Percentiles rank a stretch among this genome's conserved stretches.
phyloP scores from a whole-genome alignment of 2,888 invertebrate genomes.

The Dimorphilus gyrociliatus region DNA sequence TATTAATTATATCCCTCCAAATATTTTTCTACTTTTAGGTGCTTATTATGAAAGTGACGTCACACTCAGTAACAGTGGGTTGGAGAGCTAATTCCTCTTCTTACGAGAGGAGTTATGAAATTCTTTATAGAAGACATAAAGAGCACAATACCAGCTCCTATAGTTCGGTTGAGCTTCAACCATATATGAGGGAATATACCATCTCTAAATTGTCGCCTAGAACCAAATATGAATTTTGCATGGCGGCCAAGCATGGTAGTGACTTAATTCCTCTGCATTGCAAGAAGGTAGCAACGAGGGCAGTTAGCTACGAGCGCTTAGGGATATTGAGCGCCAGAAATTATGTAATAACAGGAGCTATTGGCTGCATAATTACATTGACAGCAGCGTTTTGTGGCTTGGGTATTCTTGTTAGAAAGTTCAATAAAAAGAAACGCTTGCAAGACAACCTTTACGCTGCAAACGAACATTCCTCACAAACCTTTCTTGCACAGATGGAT shows the following conservation, averaged over 20 bases:
- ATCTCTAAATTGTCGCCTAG: constrained; percentile 9
- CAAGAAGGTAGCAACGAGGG: constrained; percentile 8
- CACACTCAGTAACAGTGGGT: constrained; percentile 10
- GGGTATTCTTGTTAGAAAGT: constrained; percentile 4
- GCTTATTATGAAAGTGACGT: constrained; percentile 9
- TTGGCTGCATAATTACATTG: constrained; percentile 2
- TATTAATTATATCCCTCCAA: too few relatives aligned
- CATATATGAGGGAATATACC: constrained; percentile 13
- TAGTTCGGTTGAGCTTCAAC: constrained; percentile 7
- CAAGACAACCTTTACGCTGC: constrained; percentile 10
- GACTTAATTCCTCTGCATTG: constrained; percentile 9
- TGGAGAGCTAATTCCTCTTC: constrained; percentile 8
- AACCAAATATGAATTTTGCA: constrained; percentile 11
- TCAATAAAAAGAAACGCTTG: constrained; percentile 6
- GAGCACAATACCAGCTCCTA: background rate
- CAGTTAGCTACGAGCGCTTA: background rate
- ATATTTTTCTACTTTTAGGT: too few relatives aligned
- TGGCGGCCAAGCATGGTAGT: constrained; percentile 7
- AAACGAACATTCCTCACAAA: constrained; percentile 11
- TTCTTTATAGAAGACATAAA: constrained; percentile 7
- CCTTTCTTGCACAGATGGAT: constrained; percentile 11
- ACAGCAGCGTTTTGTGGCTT: constrained; percentile 2
- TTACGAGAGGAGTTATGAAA: constrained; percentile 10
- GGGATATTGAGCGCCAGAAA: constrained; percentile 6
- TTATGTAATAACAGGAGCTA: constrained; percentile 7